phyloP scores from a whole-genome alignment of 1,140 invertebrate genomes.

The Drepana arcuata region DNA sequence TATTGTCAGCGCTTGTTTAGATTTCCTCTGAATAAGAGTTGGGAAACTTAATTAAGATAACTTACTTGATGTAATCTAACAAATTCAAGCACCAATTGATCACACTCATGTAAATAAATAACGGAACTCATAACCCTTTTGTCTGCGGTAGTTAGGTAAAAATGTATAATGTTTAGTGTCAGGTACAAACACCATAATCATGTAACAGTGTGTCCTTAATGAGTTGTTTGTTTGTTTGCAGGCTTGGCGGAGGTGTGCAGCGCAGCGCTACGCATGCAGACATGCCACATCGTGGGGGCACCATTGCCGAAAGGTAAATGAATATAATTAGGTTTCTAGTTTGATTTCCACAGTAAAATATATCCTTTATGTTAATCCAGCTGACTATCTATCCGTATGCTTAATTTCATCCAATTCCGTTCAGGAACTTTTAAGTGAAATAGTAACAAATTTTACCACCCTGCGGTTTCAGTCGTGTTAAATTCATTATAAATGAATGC shows the following conservation, averaged over 20 bases:
- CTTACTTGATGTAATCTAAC: neutral
- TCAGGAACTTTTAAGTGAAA: no score
- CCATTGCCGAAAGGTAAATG: constrained; percentile 79
- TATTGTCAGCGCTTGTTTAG: no score
- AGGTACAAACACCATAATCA: neutral
- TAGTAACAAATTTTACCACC: no score
- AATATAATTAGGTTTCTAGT: no score
- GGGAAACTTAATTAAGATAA: neutral
- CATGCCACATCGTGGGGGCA: constrained; percentile 74
- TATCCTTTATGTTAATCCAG: no score
- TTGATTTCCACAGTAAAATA: no score
- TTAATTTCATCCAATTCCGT: no score
- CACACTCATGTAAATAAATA: neutral
- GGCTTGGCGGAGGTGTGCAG: constrained; percentile 54
- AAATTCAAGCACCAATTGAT: no score
- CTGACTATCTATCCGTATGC: no score
- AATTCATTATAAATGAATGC: no score
- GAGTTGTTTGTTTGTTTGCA: constrained; percentile 28
- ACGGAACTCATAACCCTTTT: neutral
- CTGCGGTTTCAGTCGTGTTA: no score
- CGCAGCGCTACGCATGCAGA: constrained; percentile 67
- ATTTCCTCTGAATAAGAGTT: no score
- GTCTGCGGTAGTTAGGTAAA: neutral
- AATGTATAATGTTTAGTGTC: neutral
- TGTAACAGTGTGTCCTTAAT: neutral